Conservation (phyloP, 2,113 vertebrate genomes). For the Nannospalax galili region DNA sequence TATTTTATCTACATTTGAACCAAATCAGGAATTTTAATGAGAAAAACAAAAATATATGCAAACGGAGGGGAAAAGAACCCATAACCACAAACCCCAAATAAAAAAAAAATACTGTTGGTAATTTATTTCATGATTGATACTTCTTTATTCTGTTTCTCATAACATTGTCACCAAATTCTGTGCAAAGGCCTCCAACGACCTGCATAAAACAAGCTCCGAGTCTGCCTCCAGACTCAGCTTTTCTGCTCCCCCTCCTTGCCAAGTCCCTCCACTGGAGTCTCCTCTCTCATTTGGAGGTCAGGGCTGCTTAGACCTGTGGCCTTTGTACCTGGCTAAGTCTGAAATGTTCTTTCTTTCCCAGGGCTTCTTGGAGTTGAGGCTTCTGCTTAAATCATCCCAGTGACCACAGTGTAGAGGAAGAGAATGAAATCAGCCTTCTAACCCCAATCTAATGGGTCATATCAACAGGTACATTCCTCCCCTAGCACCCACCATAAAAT, state of each 20-base stretch:
- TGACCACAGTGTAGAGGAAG: not conserved
- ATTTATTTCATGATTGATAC: not conserved
- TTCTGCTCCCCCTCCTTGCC: not conserved
- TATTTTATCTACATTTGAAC: conserved; percentile 48
- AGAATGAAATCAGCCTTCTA: not conserved
- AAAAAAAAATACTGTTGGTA: not conserved
- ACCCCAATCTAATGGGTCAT: not conserved
- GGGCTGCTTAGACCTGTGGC: not conserved
- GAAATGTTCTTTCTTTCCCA: not conserved
- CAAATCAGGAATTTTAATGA: not conserved
- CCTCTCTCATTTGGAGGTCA: not conserved
- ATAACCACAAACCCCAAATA: not conserved
- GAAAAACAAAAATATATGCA: not conserved
- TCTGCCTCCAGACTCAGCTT: not conserved
- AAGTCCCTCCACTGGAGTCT: not conserved
- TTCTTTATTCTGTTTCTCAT: not conserved
- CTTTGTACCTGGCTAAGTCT: not conserved
- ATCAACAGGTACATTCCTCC: not conserved
- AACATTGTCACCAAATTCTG: not conserved
- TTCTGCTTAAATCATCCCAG: not conserved
- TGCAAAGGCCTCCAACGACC: not conserved
- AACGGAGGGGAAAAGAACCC: not conserved
- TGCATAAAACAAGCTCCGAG: not conserved
- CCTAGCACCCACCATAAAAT: not conserved
- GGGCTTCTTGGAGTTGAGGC: not conserved